phyloP scores from a whole-genome alignment of 2,888 invertebrate species.

The Zhuqinia jingwanae region DNA sequence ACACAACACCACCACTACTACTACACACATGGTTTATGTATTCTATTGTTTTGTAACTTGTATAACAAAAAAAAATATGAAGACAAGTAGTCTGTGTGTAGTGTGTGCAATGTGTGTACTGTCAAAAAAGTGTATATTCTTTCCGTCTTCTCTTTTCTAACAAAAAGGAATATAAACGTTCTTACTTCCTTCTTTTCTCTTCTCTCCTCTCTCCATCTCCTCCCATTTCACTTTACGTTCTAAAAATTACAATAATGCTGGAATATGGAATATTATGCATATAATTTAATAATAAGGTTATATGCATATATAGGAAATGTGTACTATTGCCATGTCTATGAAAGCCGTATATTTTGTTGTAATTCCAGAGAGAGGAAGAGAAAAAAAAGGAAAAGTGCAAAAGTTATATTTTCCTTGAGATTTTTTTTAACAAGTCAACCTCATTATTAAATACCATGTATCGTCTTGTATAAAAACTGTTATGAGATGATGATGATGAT shows the following conservation, averaged over 20 bases:
- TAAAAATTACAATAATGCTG: background rate
- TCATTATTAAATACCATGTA: slow-evolving; percentile 13
- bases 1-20: too few relatives aligned
- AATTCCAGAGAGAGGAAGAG: too few relatives aligned
- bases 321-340: too few relatives aligned
- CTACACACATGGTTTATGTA: slow-evolving; percentile 27
- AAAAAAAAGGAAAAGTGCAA: background rate
- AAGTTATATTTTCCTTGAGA: background rate
- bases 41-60: background rate
- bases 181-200: background rate
- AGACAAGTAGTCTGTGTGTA: background rate
- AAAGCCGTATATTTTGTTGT: too few relatives aligned
- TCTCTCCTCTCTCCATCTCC: background rate
- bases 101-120: too few relatives aligned
- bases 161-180: background rate
- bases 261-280: too few relatives aligned
- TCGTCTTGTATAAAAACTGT: background rate
- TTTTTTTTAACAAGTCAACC: background rate
- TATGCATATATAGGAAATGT: background rate
- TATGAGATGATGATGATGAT: background rate
- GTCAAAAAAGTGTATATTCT: slow-evolving; percentile 20
- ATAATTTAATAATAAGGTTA: slow-evolving; percentile 1
- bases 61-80: background rate
- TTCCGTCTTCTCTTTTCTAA: background rate
- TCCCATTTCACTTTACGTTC: background rate